These are phyloP conservation scores for Peromyscus aztecus DNA, from an alignment of 2,797 vertebrate genomes.

Conservation along the genomic window DNA sequence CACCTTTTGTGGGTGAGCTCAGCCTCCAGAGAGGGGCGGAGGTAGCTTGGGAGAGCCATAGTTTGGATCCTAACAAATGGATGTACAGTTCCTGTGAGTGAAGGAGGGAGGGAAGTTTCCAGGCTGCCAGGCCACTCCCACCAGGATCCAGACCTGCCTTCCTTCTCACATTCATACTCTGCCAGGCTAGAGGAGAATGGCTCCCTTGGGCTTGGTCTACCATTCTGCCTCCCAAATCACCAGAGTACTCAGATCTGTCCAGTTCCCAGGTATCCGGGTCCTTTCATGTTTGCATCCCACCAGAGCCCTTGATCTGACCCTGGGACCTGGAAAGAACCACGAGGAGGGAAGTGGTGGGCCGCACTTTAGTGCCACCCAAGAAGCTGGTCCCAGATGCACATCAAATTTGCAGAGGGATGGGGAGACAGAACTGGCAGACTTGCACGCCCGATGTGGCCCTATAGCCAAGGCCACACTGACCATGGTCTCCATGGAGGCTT, in stretches of 20 bases:
- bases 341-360: too few species aligned
- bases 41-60: not conserved
- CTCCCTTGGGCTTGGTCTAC: not conserved
- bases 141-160: not conserved
- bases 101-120: not conserved
- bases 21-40: not conserved
- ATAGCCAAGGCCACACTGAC: not conserved
- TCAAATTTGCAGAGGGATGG: not conserved
- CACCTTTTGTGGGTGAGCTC: not conserved
- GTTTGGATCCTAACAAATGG: not conserved
- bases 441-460: not conserved
- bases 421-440: not conserved
- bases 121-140: not conserved
- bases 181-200: not conserved
- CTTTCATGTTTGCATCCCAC: fast-evolving
- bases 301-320: not conserved
- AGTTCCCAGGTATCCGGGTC: not conserved
- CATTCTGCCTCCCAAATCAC: not conserved
- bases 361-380: not conserved
- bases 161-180: not conserved
- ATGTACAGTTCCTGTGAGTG: not conserved
- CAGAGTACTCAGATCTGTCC: not conserved
- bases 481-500: not conserved
- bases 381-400: not conserved
- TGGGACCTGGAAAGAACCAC: not conserved